phyloP scores from a whole-genome alignment of 2,797 vertebrate genomes.

The Meda fulgida region DNA sequence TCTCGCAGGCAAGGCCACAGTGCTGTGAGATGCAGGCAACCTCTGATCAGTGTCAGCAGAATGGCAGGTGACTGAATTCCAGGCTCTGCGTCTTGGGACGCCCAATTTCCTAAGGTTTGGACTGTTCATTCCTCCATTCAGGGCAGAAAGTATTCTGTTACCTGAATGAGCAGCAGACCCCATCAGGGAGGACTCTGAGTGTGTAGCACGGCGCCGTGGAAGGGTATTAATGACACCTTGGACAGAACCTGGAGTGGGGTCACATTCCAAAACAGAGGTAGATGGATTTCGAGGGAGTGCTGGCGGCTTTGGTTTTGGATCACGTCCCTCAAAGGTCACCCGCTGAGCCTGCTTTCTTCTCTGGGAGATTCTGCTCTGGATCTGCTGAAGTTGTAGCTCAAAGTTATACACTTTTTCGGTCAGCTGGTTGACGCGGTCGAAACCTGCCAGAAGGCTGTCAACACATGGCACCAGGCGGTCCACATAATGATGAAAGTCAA shows the following conservation, averaged over 20 bases:
- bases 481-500: conserved; percentile 67
- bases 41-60: conserved; percentile 75
- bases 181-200: conserved; percentile 66
- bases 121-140: conserved; percentile 16
- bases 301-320: conserved; percentile 43
- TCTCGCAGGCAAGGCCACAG: conserved; percentile 55
- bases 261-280: conserved; percentile 44
- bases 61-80: conserved; percentile 77
- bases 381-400: conserved; percentile 73
- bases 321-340: conserved; percentile 53
- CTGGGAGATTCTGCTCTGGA: conserved; percentile 37
- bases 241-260: conserved; percentile 33
- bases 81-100: conserved; percentile 70
- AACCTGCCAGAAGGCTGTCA: conserved; percentile 68
- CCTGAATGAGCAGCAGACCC: conserved; percentile 40
- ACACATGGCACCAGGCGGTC: conserved; percentile 73
- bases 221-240: conserved; percentile 27
- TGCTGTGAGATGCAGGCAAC: conserved; percentile 51
- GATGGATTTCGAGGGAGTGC: conserved; percentile 53
- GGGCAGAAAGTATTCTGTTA: conserved; percentile 31
- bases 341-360: conserved; percentile 19
- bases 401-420: conserved; percentile 72
- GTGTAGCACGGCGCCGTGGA: conserved; percentile 63
- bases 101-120: conserved; percentile 17
- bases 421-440: conserved; percentile 78